Conservation (phyloP, 2,888 invertebrate species). For the Leptarthrus brevirostris region DNA sequence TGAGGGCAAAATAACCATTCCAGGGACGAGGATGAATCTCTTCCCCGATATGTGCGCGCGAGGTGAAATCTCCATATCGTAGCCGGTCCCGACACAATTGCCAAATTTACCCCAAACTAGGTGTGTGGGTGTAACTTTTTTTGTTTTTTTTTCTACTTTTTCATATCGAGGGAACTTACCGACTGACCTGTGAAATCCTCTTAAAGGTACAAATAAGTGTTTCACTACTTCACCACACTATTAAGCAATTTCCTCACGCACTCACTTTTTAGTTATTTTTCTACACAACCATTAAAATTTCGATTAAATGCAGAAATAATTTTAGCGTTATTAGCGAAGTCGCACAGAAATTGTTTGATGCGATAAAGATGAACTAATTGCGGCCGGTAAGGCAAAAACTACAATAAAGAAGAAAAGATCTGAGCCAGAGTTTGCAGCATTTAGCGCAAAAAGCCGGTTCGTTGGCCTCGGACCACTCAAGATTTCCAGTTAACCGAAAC, state of each 20-base stretch:
- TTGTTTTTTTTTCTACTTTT: background rate
- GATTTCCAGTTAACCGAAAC: conserved; percentile 17
- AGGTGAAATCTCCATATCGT: conserved; percentile 16
- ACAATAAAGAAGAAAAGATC: conserved; percentile 1
- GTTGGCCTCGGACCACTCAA: conserved; percentile 22
- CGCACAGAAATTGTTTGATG: conserved; percentile 3
- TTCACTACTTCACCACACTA: conserved; percentile 21
- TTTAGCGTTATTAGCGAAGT: background rate
- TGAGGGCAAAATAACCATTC: conserved; percentile 39
- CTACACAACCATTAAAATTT: background rate
- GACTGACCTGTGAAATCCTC: conserved; percentile 2
- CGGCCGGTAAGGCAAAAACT: conserved; percentile 11
- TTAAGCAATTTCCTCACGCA: conserved; percentile 14
- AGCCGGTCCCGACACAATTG: conserved; percentile 39
- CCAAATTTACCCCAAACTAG: conserved; percentile 33
- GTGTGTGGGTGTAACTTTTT: conserved; percentile 18
- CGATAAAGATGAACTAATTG: conserved; percentile 14
- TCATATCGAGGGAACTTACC: conserved; percentile 10
- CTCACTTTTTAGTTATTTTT: conserved; percentile 12
- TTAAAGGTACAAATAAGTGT: background rate
- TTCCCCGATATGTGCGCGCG: background rate
- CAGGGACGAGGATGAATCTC: conserved; percentile 15
- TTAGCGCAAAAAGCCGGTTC: conserved; percentile 17
- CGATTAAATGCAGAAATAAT: background rate
- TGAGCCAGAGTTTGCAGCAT: background rate